Percentiles rank a stretch among this genome's conserved stretches.
Conservation (phyloP, 2,113 vertebrate species). For the Numenius arquata region DNA sequence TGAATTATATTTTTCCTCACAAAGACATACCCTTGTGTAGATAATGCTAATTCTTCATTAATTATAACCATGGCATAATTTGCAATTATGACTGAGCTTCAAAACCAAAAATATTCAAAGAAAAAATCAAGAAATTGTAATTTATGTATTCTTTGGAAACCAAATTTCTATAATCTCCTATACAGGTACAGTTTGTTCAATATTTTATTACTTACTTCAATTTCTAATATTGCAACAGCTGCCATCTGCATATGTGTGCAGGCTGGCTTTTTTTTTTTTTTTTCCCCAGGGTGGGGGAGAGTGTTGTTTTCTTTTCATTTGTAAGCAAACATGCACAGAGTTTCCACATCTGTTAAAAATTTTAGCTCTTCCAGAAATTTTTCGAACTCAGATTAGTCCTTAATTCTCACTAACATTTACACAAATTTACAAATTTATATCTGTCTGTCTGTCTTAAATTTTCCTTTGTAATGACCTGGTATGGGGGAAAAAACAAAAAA, state of each 20-base stretch:
- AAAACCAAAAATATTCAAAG: not conserved
- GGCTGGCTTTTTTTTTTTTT: not conserved
- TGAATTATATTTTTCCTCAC: not conserved
- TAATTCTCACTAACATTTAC: not conserved
- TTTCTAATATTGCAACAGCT: not conserved
- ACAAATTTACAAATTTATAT: not conserved
- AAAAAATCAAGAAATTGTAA: not conserved
- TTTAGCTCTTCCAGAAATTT: not conserved
- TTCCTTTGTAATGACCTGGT: not conserved
- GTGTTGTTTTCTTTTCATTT: not conserved
- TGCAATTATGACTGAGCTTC: not conserved
- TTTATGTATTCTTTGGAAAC: not conserved
- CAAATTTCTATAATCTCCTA: not conserved
- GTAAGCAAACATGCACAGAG: not conserved
- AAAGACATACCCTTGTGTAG: not conserved
- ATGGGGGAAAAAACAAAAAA: not conserved
- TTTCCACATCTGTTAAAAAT: not conserved
- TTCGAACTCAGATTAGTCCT: not conserved
- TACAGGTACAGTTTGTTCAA: not conserved
- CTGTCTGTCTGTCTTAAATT: not conserved
- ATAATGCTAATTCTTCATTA: not conserved
- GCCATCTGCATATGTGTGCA: not conserved
- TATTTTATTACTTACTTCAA: not conserved
- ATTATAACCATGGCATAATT: not conserved
- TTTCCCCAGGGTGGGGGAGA: no score